These are phyloP conservation scores for Bombus soroeensis DNA, from an alignment of 1,140 invertebrate genomes.

Conservation along the genomic window DNA sequence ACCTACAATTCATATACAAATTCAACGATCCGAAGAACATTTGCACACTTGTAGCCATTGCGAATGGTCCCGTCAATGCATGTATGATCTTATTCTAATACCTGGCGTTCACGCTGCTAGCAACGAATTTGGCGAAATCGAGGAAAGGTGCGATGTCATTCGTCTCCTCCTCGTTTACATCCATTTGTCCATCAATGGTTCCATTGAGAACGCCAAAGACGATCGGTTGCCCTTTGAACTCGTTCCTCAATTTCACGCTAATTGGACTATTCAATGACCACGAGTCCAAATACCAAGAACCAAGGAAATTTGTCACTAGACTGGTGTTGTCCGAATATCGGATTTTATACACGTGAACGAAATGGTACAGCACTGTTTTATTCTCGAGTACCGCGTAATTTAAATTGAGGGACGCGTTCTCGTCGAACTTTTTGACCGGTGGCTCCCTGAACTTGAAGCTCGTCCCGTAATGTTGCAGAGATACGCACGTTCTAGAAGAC, in stretches of 20 bases:
- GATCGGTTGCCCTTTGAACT: conserved; percentile 76
- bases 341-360: conserved; percentile 78
- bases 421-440: conserved; percentile 10
- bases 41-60: not conserved
- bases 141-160: conserved; percentile 75
- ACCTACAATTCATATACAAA: not conserved
- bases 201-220: conserved; percentile 79
- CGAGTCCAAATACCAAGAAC: conserved; percentile 75
- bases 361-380: conserved; percentile 67
- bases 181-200: conserved; percentile 71
- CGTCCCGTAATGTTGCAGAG: conserved; percentile 25
- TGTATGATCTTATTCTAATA: conserved; percentile 22
- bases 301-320: conserved; percentile 73
- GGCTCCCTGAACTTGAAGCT: conserved; percentile 29
- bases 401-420: conserved; percentile 57
- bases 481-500: conserved; percentile 39
- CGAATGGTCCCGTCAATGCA: not conserved
- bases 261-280: conserved; percentile 62
- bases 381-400: conserved; percentile 55
- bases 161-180: conserved; percentile 65
- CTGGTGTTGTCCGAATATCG: conserved; percentile 75
- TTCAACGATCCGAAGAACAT: not conserved
- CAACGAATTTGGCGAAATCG: conserved; percentile 76
- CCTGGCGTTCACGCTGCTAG: conserved; percentile 78
- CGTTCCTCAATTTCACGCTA: conserved; percentile 73